Evolutionary conservation across 2,888 invertebrate genomes (phyloP), one percentile per base, ranked within the genome.

Genomic region (Diachrysia chrysitis): DNA sequence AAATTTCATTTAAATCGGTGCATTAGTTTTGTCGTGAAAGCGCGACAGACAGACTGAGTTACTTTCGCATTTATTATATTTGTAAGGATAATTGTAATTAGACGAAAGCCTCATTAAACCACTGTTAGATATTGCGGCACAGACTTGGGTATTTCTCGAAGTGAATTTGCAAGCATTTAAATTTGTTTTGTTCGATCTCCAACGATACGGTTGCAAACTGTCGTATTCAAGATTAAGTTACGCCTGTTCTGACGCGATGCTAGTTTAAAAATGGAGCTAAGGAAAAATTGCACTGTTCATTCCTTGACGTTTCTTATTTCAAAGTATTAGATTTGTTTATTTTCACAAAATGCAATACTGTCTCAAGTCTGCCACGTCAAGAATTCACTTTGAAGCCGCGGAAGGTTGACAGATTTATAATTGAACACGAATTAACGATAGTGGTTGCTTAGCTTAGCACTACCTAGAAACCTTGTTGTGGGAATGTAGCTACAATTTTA

Each of bases 361-460:
- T 19, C 14, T 10, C n/a, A n/a, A 3, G 12, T 21, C 48, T 51
- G 1, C 19, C 42, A n/a, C 42, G n/a, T 42, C 42, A 42, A 32
- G 42, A 4, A 42, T n/a, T 42, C 42, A 42, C 42, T 42, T 42
- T n/a, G 42, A 14, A 5, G 42, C 42, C 3, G 42, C n/a, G 48
- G 19, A 42, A 51, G 21, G 12, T 12, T 21, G 48, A 19, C 48
- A 21, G 48, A 21, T 21, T 12, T 21, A 9, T 14, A 51, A 21
- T 51, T 51, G 48, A 51, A 21, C 19, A 12, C 10, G 48, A 51
- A 51, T 51, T 51, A 51, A 19, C 12, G 48, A 51, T 51, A 21
- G 48, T 48, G 48, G 48, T 19, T 19, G 19, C 19, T 48, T 48
- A 17, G 16, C 16, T 5, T n/a, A 16, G 17, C 48, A 12, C 1